Evolutionary conservation across 2,797 vertebrate genomes (phyloP).

Genomic region (Oreochromis mossambicus): DNA sequence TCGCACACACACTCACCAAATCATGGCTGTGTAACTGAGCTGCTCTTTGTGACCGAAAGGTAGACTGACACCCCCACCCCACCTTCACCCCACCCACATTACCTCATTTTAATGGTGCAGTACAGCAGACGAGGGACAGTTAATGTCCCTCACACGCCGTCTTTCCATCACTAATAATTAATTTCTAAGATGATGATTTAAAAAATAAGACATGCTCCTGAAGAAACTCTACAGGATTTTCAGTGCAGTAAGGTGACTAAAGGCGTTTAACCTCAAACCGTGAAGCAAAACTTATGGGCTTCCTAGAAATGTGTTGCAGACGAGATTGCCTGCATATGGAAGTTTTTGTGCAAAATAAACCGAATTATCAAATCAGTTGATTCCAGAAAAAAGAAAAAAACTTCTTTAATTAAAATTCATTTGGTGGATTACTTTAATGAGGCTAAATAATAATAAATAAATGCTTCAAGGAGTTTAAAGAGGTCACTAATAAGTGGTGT

Average conservation of each 20-base stretch:
- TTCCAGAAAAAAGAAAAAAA: background rate
- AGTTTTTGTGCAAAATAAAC: background rate
- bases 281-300: background rate
- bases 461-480: background rate
- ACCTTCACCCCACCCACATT: background rate
- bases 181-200: background rate
- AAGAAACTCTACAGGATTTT: background rate
- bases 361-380: accelerated
- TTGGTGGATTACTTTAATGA: background rate
- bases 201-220: background rate
- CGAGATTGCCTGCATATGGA: background rate
- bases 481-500: background rate
- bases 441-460: background rate
- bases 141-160: background rate
- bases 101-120: conserved; percentile 14
- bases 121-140: background rate
- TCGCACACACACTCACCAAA: conserved; percentile 1
- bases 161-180: conserved; percentile 15
- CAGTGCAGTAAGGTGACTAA: background rate
- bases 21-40: conserved; percentile 17
- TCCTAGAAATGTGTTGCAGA: background rate
- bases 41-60: background rate
- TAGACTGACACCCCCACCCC: conserved; percentile 4
- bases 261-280: accelerated
- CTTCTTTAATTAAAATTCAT: accelerated